Base-by-base conservation (phyloP, 2,888 invertebrate species). In the Conistra vaccinii region DNA sequence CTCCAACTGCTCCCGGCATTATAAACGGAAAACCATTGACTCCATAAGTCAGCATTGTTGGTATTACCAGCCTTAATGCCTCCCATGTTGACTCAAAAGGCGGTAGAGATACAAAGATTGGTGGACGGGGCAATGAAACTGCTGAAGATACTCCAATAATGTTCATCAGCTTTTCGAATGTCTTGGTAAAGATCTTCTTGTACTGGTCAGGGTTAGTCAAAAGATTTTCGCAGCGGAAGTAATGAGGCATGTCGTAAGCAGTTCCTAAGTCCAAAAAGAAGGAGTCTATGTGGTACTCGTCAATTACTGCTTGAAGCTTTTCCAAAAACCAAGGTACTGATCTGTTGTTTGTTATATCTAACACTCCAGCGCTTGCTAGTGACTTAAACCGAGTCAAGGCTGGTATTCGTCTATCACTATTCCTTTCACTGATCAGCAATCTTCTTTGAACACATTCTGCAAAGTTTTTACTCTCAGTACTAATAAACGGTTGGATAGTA, bases 1-100 rank as follows among this genome's bases (percentile, higher is more conserved):
- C 99, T 0, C 99, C 99, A 0, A 99, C 98, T 7, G 99, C 98
- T 0, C 99, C 99, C 0, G 99, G 99, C 96, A 99, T 97, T 61
- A 99, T 97, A 89, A 99, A 99, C 0, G 99, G 99, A 93, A 98
- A 99, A 0, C 99, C 99, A 68, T 98, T 97, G 35, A 99, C 97
- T 0, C 99, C 99, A 85, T 99, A 98, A 0, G 98, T 98, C 35
- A 99, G 94, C 75, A 99, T 98, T 0, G 99, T 98, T 0, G 99
- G 99, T 87, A 99, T 98, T 0, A 99, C 97, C 14, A 97, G 97
- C 80, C 97, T 97, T 29, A 99, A 95, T 0, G 98, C 98, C 69
- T 97, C 97, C 99, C 99, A 99, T 0, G 98, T 97, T 0, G 99
- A 98, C 79, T 98, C 98, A 71, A 98, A 98, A 0, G 98, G 98